Percentiles rank a stretch among this genome's conserved stretches.
Conservation (phyloP, 1,140 invertebrate species). For the Harpegnathos saltator region DNA sequence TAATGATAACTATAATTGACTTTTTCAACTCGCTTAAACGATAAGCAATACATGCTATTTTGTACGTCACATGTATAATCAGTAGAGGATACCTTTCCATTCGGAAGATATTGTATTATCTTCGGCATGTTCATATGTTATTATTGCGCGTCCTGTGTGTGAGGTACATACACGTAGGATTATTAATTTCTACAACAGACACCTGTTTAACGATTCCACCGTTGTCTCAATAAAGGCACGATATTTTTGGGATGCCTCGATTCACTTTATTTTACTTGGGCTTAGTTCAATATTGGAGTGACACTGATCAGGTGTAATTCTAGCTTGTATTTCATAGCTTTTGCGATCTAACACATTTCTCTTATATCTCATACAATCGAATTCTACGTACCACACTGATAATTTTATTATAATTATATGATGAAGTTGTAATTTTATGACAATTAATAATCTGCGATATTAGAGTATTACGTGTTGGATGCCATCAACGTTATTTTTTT, state of each 20-base stretch:
- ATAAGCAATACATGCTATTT: constrained; percentile 70
- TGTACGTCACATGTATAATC: constrained; percentile 61
- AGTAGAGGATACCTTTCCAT: constrained; percentile 50
- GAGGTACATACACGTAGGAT: constrained; percentile 36
- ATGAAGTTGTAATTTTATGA: neutral
- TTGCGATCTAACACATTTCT: too few species aligned
- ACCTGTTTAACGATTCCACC: constrained; percentile 75
- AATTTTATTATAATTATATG: too few species aligned
- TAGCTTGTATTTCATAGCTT: too few species aligned
- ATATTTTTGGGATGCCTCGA: constrained; percentile 76
- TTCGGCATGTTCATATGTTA: constrained; percentile 26
- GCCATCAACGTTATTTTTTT: neutral
- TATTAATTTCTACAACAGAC: constrained; percentile 68
- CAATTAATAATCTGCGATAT: neutral
- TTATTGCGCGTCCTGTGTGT: neutral
- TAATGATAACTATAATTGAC: too few species aligned
- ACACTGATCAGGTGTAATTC: neutral
- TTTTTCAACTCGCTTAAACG: constrained; percentile 57
- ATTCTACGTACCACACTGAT: neutral
- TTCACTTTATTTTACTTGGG: constrained; percentile 21
- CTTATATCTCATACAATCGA: neutral
- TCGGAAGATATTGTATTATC: constrained; percentile 48
- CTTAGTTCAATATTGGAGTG: too few species aligned
- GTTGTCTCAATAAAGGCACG: constrained; percentile 79
- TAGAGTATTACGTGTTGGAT: neutral